phyloP scores from a whole-genome alignment of 1,140 invertebrate species.

The Gryon sp. region DNA sequence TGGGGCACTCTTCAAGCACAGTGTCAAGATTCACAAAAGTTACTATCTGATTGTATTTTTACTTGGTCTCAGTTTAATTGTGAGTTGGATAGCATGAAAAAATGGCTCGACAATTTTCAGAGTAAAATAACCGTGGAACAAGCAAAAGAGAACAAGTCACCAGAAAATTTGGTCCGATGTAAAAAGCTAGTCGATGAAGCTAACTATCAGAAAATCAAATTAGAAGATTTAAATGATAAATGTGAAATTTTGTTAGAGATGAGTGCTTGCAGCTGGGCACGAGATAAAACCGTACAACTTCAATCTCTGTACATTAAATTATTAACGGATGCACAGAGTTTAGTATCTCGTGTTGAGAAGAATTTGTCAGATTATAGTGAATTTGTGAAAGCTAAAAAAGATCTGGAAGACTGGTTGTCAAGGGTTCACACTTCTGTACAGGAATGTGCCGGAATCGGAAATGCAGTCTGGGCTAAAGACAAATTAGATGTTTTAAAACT shows the following conservation, averaged over 20 bases:
- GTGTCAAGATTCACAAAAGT: slow-evolving; percentile 88
- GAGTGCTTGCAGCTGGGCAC: slow-evolving; percentile 88
- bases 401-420: slow-evolving; percentile 89
- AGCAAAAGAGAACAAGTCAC: slow-evolving; percentile 88
- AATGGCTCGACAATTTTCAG: slow-evolving; percentile 88
- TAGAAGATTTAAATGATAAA: slow-evolving; percentile 92
- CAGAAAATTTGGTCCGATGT: slow-evolving; percentile 88
- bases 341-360: slow-evolving; percentile 91
- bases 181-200: slow-evolving; percentile 88
- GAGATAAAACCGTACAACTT: slow-evolving; percentile 91
- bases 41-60: slow-evolving; percentile 88
- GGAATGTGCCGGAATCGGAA: slow-evolving; percentile 89
- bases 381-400: slow-evolving; percentile 90
- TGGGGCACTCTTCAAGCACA: slow-evolving; percentile 92
- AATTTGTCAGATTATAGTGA: slow-evolving; percentile 93
- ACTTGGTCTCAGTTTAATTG: slow-evolving; percentile 92
- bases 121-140: slow-evolving; percentile 84
- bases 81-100: slow-evolving; percentile 86
- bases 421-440: slow-evolving; percentile 88
- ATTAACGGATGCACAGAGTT: slow-evolving; percentile 87
- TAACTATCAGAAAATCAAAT: slow-evolving; percentile 85
- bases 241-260: slow-evolving; percentile 93
- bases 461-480: slow-evolving; percentile 87
- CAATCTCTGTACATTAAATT: slow-evolving; percentile 89
- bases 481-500: slow-evolving; percentile 85